These are phyloP conservation scores for Myodes glareolus DNA, from an alignment of 2,113 vertebrate species.

Conservation along the genomic window DNA sequence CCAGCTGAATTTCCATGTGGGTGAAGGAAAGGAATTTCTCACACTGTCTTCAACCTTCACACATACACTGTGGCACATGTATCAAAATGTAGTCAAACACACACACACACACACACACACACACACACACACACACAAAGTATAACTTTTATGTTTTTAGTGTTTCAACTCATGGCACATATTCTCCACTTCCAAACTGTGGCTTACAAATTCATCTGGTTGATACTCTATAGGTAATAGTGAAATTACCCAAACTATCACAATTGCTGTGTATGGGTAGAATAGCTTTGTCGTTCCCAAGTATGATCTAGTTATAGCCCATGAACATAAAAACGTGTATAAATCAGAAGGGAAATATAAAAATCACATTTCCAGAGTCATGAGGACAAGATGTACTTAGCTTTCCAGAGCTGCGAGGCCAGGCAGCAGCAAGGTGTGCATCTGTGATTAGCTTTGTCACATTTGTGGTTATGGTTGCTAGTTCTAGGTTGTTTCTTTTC, in stretches of 20 bases:
- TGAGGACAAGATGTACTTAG: not conserved
- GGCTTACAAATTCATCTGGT: not conserved
- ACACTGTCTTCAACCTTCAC: not conserved
- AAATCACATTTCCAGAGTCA: not conserved
- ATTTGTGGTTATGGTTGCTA: not conserved
- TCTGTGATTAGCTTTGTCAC: rapidly evolving
- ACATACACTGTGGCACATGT: not conserved
- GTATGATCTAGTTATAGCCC: not conserved
- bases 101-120: not conserved
- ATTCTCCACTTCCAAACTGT: not conserved
- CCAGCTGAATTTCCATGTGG: not conserved
- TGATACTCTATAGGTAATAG: not conserved
- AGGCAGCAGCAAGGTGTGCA: rapidly evolving
- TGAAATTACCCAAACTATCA: not conserved
- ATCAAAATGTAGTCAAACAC: not conserved
- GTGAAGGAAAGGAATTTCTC: not conserved
- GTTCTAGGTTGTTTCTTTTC: not conserved
- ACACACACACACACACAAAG: not conserved
- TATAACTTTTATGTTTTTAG: not conserved
- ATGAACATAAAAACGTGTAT: not conserved
- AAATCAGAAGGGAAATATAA: not conserved
- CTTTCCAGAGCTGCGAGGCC: not conserved
- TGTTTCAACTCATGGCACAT: no score
- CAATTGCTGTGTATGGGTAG: not conserved
- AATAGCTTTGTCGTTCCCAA: no score